Conservation (phyloP, 2,113 vertebrate genomes). For the Syngnathus floridae region DNA sequence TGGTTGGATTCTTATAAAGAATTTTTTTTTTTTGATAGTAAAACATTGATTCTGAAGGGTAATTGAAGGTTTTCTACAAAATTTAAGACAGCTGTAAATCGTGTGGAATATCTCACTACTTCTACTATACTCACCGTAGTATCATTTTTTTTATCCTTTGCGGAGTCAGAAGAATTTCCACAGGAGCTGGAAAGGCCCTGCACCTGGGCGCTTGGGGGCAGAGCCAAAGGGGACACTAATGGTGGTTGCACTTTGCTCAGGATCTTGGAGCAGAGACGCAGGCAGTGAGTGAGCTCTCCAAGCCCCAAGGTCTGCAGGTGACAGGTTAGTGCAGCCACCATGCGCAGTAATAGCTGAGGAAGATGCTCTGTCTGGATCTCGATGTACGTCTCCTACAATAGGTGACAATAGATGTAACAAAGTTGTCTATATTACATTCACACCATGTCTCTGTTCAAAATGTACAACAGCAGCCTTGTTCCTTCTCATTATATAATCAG, state of each 20-base stretch:
- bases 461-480: background rate
- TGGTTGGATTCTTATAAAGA: background rate
- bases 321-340: slow-evolving; percentile 88
- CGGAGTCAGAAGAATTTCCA: slow-evolving; percentile 46
- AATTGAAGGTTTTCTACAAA: background rate
- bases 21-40: background rate
- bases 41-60: background rate
- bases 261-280: slow-evolving; percentile 96
- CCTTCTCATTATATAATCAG: background rate
- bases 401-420: background rate
- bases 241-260: slow-evolving; percentile 98
- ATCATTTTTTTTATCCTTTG: slow-evolving; percentile 77
- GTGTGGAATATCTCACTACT: background rate
- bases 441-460: background rate
- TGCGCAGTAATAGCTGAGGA: slow-evolving; percentile 89
- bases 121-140: slow-evolving; percentile 73
- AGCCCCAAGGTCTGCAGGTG: slow-evolving; percentile 84
- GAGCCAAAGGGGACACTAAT: slow-evolving; percentile 77
- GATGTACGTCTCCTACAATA: slow-evolving; percentile 89
- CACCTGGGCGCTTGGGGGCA: slow-evolving; percentile 65
- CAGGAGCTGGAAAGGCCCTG: slow-evolving; percentile 43
- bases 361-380: slow-evolving; percentile 98
- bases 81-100: background rate
- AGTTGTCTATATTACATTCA: background rate
- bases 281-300: slow-evolving; percentile 87